phyloP scores from a whole-genome alignment of 2,888 invertebrate genomes.

The Melanotus villosus region DNA sequence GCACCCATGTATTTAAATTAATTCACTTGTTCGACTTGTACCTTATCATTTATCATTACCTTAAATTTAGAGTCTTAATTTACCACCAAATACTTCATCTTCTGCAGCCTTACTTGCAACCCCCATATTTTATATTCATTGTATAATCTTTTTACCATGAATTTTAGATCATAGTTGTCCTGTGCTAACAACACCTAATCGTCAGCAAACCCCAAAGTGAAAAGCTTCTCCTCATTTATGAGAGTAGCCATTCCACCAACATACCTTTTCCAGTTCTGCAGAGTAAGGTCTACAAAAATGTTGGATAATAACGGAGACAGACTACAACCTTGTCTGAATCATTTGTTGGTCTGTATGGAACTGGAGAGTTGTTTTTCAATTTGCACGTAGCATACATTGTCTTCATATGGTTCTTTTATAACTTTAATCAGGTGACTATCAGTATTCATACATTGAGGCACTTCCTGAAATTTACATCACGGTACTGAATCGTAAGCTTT shows the following conservation, averaged over 20 bases:
- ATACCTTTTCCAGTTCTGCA: conserved; percentile 8
- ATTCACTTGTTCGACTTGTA: neutral
- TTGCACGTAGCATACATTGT: conserved; percentile 5
- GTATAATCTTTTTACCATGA: conserved; percentile 14
- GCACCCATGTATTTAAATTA: conserved; percentile 13
- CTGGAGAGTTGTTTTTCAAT: conserved; percentile 10
- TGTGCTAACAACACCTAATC: conserved; percentile 7
- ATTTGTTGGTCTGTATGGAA: neutral
- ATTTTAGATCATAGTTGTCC: neutral
- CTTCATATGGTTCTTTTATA: neutral
- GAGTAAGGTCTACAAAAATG: neutral
- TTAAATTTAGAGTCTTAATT: neutral
- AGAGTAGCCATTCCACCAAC: neutral
- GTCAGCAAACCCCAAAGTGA: conserved; percentile 2
- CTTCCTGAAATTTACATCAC: conserved; percentile 6
- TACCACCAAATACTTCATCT: neutral
- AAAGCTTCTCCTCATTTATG: neutral
- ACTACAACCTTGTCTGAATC: conserved; percentile 8
- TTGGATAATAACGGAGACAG: conserved; percentile 6
- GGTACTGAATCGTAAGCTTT: conserved; percentile 1
- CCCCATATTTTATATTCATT: neutral
- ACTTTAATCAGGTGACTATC: conserved; percentile 1
- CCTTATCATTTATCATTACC: neutral
- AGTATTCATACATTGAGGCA: neutral
- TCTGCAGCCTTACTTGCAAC: neutral